phyloP scores from a whole-genome alignment of 2,113 vertebrate genomes.

The Eulemur rufifrons region DNA sequence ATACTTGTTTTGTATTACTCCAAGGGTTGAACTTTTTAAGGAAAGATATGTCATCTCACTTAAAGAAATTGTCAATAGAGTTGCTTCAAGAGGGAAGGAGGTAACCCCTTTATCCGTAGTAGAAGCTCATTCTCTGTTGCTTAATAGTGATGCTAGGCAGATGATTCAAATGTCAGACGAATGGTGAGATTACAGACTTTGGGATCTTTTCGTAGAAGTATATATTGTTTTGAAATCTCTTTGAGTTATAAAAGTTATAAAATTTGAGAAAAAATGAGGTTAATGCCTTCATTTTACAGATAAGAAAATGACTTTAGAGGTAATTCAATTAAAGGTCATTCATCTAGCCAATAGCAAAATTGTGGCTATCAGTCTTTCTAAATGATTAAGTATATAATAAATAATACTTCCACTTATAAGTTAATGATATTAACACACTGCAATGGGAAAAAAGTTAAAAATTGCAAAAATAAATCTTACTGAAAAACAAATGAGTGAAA shows the following conservation, averaged over 20 bases:
- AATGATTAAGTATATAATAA: neutral
- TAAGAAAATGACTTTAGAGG: constrained; percentile 23
- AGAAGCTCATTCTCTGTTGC: neutral
- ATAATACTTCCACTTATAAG: neutral
- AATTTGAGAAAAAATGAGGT: neutral
- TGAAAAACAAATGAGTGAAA: constrained; percentile 33
- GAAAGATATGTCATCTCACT: neutral
- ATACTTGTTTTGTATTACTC: neutral
- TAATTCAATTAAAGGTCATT: neutral
- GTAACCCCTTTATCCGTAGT: neutral
- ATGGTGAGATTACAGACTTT: neutral
- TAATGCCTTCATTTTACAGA: neutral
- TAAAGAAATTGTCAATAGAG: neutral
- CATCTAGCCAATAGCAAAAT: neutral
- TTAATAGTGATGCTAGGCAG: neutral
- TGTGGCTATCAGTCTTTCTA: neutral
- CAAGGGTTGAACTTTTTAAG: neutral
- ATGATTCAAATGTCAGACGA: neutral
- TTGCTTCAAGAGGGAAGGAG: neutral
- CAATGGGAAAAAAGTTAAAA: neutral
- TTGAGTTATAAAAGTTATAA: neutral
- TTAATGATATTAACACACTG: neutral
- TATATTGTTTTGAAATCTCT: neutral
- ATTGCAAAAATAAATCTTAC: constrained; percentile 23
- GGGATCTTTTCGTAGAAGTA: neutral